These are phyloP conservation scores for Torymus texanus DNA, from an alignment of 2,888 invertebrate genomes.

Conservation along the genomic window DNA sequence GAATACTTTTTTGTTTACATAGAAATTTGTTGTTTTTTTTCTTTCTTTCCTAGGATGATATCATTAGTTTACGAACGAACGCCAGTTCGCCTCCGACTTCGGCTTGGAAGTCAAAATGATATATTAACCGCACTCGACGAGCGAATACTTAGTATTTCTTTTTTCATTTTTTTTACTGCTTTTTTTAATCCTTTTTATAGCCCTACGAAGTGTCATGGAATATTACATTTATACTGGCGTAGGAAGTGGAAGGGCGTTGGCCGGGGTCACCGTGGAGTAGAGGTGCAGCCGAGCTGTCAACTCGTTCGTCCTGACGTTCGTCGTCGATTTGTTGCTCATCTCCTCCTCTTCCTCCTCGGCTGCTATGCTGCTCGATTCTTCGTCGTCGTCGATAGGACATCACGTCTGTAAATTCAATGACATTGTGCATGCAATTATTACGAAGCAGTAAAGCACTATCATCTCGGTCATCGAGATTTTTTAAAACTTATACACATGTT, in stretches of 20 bases:
- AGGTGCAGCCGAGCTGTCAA: conserved; percentile 69
- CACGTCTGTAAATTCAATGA: conserved; percentile 75
- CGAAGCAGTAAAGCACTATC: background rate
- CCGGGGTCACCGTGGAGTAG: conserved; percentile 70
- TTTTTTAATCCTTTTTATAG: background rate
- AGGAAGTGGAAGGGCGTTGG: conserved; percentile 77
- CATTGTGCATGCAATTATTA: conserved; percentile 12
- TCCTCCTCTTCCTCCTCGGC: conserved; percentile 43
- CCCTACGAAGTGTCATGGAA: conserved; percentile 53
- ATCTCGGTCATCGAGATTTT: background rate
- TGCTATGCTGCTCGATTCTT: conserved; percentile 72
- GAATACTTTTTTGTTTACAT: conserved; percentile 30
- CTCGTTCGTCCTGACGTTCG: conserved; percentile 43
- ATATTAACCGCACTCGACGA: conserved; percentile 8
- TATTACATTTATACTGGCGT: conserved; percentile 79
- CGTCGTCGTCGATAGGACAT: conserved; percentile 76
- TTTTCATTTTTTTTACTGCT: background rate
- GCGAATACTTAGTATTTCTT: conserved; percentile 12
- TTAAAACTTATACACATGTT: background rate
- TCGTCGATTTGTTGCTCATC: conserved; percentile 26
- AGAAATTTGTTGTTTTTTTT: conserved; percentile 5
- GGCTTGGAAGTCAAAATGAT: conserved; percentile 24
- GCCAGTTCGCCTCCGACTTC: conserved; percentile 35
- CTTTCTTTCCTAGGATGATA: conserved; percentile 27
- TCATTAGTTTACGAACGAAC: conserved; percentile 27